A percentile compares a stretch with the other conserved stretches of the same genome.
These are phyloP conservation scores for Diarsia dahlii DNA, from an alignment of 2,888 invertebrate species.

Conservation along the genomic window DNA sequence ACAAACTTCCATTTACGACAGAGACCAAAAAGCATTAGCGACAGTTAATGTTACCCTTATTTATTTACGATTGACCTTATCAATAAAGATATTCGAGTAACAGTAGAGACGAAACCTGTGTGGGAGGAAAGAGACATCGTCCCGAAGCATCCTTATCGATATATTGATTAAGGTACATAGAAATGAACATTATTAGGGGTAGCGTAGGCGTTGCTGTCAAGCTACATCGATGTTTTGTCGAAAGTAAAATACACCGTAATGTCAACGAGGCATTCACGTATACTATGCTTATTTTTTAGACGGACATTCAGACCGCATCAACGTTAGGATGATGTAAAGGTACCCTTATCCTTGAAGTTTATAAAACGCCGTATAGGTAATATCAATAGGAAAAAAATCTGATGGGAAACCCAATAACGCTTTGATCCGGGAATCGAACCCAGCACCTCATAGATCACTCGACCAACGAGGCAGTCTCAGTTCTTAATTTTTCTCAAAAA, in stretches of 20 bases:
- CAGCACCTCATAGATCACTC: too few relatives aligned
- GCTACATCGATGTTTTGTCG: neutral
- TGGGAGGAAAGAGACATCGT: constrained; percentile 10
- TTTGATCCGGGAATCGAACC: too few relatives aligned
- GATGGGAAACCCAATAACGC: too few relatives aligned
- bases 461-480: too few relatives aligned
- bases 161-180: neutral
- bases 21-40: neutral
- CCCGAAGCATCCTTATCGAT: neutral
- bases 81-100: neutral
- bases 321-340: neutral
- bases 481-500: neutral
- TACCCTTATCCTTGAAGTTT: neutral
- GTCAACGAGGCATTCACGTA: neutral
- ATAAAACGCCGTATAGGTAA: neutral
- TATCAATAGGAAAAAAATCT: too few relatives aligned
- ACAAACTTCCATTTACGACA: neutral
- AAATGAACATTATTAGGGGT: neutral
- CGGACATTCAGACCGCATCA: neutral
- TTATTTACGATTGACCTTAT: constrained; percentile 27
- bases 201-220: neutral
- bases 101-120: neutral
- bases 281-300: neutral
- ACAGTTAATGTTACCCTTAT: neutral
- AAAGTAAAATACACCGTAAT: too few relatives aligned